phyloP scores from a whole-genome alignment of 2,113 vertebrate species.

The Ranitomeya variabilis region DNA sequence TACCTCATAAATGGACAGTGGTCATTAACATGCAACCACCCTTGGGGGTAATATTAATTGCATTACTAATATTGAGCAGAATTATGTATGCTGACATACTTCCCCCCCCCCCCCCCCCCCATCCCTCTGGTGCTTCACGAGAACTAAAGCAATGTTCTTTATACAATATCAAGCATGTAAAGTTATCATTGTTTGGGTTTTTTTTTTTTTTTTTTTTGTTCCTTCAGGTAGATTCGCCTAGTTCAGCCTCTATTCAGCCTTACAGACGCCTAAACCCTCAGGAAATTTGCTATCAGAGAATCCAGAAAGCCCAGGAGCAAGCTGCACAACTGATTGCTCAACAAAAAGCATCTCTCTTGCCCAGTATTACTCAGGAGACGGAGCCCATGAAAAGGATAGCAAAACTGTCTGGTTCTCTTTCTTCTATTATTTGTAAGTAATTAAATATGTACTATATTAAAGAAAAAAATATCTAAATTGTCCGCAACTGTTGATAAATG shows the following conservation, averaged over 20 bases:
- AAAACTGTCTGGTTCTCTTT: conserved; percentile 76
- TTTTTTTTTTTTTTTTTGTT: neutral
- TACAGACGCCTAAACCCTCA: conserved; percentile 83
- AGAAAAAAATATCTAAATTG: too few species aligned
- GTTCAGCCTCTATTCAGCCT: conserved; percentile 68
- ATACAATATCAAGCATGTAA: too few species aligned
- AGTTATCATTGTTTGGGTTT: neutral
- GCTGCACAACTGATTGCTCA: conserved; percentile 71
- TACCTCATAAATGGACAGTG: too few species aligned
- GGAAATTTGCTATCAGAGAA: conserved; percentile 91
- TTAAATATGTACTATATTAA: too few species aligned
- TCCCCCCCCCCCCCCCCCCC: too few species aligned
- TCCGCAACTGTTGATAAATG: too few species aligned
- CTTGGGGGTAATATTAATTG: too few species aligned
- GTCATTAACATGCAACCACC: too few species aligned
- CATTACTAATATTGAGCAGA: too few species aligned
- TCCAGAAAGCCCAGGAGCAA: conserved; percentile 88
- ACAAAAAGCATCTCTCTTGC: conserved; percentile 63
- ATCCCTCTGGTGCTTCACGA: too few species aligned
- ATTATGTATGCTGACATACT: too few species aligned
- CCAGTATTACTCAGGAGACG: conserved; percentile 58
- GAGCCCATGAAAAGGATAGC: conserved; percentile 80
- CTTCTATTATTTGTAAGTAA: neutral
- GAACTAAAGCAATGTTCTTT: too few species aligned
- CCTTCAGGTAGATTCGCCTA: conserved; percentile 69